phyloP scores from a whole-genome alignment of 2,113 vertebrate species.

The Mystacornis crossleyi region DNA sequence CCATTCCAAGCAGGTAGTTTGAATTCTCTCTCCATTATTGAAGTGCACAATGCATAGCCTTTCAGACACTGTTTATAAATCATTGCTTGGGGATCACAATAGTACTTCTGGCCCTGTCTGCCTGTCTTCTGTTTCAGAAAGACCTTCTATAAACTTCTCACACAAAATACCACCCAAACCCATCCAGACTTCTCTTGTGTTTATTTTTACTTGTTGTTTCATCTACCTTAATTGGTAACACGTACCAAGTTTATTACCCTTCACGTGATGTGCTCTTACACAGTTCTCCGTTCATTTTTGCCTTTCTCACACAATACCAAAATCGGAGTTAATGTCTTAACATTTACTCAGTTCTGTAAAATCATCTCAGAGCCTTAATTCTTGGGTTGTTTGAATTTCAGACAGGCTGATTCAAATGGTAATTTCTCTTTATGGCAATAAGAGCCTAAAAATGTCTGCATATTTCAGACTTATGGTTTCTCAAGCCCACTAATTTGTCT shows the following conservation, averaged over 20 bases:
- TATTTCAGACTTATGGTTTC: background rate
- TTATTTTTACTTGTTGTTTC: background rate
- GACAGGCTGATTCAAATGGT: background rate
- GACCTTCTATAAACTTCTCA: background rate
- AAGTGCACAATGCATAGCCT: background rate
- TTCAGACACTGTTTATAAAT: background rate
- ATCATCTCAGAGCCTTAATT: background rate
- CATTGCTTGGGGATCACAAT: background rate
- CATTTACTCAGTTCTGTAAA: background rate
- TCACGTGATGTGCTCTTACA: background rate
- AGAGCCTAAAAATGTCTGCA: background rate
- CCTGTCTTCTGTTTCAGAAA: background rate
- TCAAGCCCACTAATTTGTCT: background rate
- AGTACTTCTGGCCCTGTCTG: background rate
- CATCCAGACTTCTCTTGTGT: background rate
- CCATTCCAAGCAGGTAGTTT: background rate
- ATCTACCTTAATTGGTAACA: background rate
- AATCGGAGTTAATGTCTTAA: background rate
- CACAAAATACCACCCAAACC: too few relatives aligned
- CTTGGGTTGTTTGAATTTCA: background rate
- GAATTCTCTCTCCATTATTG: background rate
- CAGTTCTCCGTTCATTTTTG: rapidly evolving
- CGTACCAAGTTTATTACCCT: background rate
- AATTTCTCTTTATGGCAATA: background rate
- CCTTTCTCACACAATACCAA: background rate